Base-by-base conservation (phyloP, 2,797 vertebrate genomes). In the Glyptemys insculpta region DNA sequence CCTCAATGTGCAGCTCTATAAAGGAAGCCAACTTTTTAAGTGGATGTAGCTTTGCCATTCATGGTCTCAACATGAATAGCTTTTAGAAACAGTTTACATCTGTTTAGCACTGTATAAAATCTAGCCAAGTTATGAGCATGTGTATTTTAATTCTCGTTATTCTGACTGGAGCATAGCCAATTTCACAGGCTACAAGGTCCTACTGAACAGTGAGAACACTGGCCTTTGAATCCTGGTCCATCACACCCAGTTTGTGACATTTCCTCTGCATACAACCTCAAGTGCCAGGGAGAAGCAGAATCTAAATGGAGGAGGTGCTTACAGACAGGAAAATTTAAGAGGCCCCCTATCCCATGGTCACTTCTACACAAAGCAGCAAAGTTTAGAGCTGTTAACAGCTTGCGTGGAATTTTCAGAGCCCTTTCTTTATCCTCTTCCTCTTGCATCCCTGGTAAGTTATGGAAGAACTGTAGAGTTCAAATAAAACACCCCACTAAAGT, bases 241-340 rank as follows among this genome's bases (percentile, higher is more conserved):
- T 54, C 81, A 91, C 86, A 79, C 78, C 47, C 94, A 90, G 89
- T 84, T 91, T 0, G 0, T 93, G 94, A 54, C 95, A 52, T 87
- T 96, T 91, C 93, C 94, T 94, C 87, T 90, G 88, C 86, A 59
- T 41, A 82, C 65, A 81, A 52, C 86, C 95, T 91, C 84, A 83
- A 92, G 93, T 44, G 76, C 56, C 50, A 96, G 57, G 85, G 85
- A 96, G 79, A 81, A 98, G 93, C 47, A 92, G 95, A 95, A 94
- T 96, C 86, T 95, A 95, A 90, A 94, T 93, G 91, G 96, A 96
- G 86, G 92, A 96, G 90, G 94, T 91, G 91, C 89, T 97, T 95
- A 94, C 89, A 97, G 92, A 89, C 93, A 95, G 88, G 95, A 96
- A 91, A 97, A 90, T 91, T 93, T 91, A 96, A 96, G 57, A 94